These are phyloP conservation scores for Balaeniceps rex DNA, from an alignment of 2,113 vertebrate species.

Conservation along the genomic window DNA sequence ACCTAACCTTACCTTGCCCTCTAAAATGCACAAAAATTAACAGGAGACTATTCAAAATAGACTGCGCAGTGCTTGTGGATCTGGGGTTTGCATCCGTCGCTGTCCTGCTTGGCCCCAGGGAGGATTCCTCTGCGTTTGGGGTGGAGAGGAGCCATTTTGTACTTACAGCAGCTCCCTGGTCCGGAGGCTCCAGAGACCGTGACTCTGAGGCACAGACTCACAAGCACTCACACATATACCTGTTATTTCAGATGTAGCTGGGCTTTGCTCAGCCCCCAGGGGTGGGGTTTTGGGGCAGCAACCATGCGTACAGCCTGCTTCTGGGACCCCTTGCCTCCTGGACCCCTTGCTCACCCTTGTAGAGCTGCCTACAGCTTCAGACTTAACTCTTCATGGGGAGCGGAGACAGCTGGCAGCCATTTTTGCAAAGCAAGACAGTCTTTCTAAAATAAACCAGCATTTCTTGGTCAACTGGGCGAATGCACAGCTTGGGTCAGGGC, in stretches of 20 bases:
- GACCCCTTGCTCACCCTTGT: accelerated
- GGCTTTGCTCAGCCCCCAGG: not conserved
- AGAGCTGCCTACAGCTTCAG: not conserved
- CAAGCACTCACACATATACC: accelerated
- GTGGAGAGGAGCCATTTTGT: not conserved
- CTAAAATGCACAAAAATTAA: not conserved
- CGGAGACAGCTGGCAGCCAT: not conserved
- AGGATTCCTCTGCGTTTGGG: not conserved
- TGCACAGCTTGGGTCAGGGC: accelerated
- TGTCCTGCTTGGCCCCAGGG: not conserved
- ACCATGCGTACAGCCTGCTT: not conserved
- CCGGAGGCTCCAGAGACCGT: not conserved
- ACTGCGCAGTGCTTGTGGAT: not conserved
- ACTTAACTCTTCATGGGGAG: not conserved
- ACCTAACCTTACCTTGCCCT: not conserved
- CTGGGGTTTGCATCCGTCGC: not conserved
- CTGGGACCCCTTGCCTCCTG: not conserved
- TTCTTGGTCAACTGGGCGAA: not conserved
- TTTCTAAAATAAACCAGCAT: not conserved
- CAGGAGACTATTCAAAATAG: not conserved
- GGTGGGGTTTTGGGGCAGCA: not conserved
- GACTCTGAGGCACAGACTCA: not conserved
- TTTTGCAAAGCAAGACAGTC: not conserved
- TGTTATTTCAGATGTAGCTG: not conserved
- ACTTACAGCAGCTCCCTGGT: not conserved